phyloP scores from a whole-genome alignment of 2,113 vertebrate genomes.

The Coracopsis vasa region DNA sequence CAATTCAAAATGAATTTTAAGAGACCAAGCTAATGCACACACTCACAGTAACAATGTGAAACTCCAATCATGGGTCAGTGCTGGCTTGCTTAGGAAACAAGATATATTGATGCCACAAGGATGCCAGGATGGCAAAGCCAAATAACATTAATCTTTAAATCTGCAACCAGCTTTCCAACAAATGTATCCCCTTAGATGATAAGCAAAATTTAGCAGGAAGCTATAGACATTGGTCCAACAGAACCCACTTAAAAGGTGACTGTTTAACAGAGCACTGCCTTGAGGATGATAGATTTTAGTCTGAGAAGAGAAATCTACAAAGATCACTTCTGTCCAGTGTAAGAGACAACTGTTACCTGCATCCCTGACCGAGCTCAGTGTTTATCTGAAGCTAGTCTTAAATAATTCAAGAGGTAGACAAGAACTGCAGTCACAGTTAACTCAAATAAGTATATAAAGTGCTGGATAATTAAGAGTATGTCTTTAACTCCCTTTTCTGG shows the following conservation, averaged over 20 bases:
- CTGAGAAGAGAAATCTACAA: neutral
- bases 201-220: neutral
- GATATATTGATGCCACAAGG: neutral
- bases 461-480: neutral
- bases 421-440: neutral
- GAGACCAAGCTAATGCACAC: neutral
- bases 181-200: neutral
- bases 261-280: neutral
- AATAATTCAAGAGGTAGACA: neutral
- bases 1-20: neutral
- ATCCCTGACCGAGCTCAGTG: neutral
- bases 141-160: neutral
- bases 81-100: neutral
- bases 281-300: rapidly evolving
- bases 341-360: neutral
- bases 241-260: neutral
- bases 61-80: neutral
- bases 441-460: neutral
- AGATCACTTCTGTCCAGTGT: neutral
- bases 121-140: neutral
- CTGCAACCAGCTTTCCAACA: neutral
- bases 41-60: neutral
- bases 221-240: neutral
- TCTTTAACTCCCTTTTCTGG: neutral
- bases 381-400: neutral